A percentile compares a stretch with the other conserved stretches of the same genome.
Evolutionary conservation across 2,888 invertebrate genomes (phyloP).

Genomic region (Cerceris rybyensis): DNA sequence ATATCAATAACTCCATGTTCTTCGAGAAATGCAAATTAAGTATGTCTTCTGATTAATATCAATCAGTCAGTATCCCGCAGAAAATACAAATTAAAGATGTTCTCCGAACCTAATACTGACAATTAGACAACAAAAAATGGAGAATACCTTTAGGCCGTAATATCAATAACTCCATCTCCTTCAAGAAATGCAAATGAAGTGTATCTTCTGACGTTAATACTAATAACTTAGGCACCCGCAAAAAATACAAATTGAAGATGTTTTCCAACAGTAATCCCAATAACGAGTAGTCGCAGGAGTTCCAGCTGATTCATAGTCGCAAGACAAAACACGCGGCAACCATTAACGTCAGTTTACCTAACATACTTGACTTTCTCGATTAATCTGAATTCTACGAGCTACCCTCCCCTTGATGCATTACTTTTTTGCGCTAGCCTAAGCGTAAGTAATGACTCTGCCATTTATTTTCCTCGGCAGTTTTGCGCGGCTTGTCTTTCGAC

Average conservation of each 20-base stretch:
- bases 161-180: too few species aligned
- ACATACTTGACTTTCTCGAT: slow-evolving; percentile 18
- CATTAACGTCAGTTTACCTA: slow-evolving; percentile 5
- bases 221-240: not conserved
- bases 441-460: slow-evolving; percentile 27
- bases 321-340: not conserved
- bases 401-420: not conserved
- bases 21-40: too few species aligned
- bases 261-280: not conserved
- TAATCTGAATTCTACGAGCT: slow-evolving; percentile 25
- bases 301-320: not conserved
- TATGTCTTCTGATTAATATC: not conserved
- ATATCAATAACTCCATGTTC: too few species aligned
- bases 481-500: slow-evolving; percentile 31
- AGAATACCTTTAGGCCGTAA: too few species aligned
- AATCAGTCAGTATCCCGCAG: too few species aligned
- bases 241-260: not conserved
- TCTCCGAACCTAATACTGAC: too few species aligned
- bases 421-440: slow-evolving; percentile 8
- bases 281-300: not conserved
- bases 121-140: too few species aligned
- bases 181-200: too few species aligned
- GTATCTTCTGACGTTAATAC: not conserved
- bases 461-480: slow-evolving; percentile 33
- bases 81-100: too few species aligned